Evolutionary conservation across 2,113 vertebrate species (phyloP).

Genomic region (zebrafish (Danio rerio)): GRCz12tu NC_133199.1:39900501-39901000

Average conservation of each 20-base stretch:
- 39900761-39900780: slow-evolving; percentile 53
- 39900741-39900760: background rate
- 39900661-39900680: too few species aligned
- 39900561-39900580: too few species aligned
- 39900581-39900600: too few species aligned
- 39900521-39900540: too few species aligned
- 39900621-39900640: too few species aligned
- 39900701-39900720: background rate
- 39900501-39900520: too few species aligned
- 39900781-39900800: slow-evolving; percentile 56
- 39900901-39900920: background rate
- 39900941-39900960: too few species aligned
- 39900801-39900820: slow-evolving; percentile 65
- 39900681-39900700: too few species aligned
- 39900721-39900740: background rate
- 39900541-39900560: too few species aligned
- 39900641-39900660: too few species aligned
- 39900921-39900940: too few species aligned
- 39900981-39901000: background rate
- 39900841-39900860: slow-evolving; percentile 66
- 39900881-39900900: slow-evolving; percentile 28
- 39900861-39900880: slow-evolving; percentile 67
- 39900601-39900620: too few species aligned
- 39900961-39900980: background rate
- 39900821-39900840: slow-evolving; percentile 71